Conservation (phyloP, 2,888 invertebrate genomes). For the Spilarctia lutea region DNA sequence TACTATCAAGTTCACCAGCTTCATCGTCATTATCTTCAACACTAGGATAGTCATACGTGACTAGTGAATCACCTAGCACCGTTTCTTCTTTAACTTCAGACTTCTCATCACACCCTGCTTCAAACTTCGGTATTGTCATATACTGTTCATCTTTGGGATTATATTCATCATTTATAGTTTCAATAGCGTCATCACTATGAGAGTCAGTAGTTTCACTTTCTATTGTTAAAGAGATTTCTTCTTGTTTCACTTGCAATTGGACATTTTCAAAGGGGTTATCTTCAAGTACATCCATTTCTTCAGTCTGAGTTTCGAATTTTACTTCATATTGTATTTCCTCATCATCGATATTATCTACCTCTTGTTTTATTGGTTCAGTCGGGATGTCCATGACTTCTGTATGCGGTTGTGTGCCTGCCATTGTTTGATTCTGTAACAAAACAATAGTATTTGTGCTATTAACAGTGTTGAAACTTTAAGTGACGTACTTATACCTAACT, state of each 20-base stretch:
- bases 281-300: slow-evolving; percentile 36
- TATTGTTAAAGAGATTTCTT: slow-evolving; percentile 48
- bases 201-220: slow-evolving; percentile 33
- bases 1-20: slow-evolving; percentile 33
- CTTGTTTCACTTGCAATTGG: slow-evolving; percentile 62
- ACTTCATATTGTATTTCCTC: slow-evolving; percentile 51
- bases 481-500: no score
- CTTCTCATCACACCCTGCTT: slow-evolving; percentile 36
- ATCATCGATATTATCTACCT: slow-evolving; percentile 33
- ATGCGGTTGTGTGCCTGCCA: slow-evolving; percentile 26
- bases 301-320: slow-evolving; percentile 53
- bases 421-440: slow-evolving; percentile 34
- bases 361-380: slow-evolving; percentile 41
- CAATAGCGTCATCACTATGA: slow-evolving; percentile 24
- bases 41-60: slow-evolving; percentile 68
- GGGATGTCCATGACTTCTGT: slow-evolving; percentile 35
- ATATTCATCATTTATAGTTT: slow-evolving; percentile 25
- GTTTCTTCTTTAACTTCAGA: slow-evolving; percentile 63
- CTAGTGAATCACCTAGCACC: slow-evolving; percentile 49
- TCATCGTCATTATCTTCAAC: slow-evolving; percentile 59
- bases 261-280: slow-evolving; percentile 57
- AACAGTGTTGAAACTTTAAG: no score
- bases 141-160: slow-evolving; percentile 35
- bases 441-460: neutral
- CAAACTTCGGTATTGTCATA: slow-evolving; percentile 35